phyloP scores from a whole-genome alignment of 2,888 invertebrate species.

The Eristalis tenax region DNA sequence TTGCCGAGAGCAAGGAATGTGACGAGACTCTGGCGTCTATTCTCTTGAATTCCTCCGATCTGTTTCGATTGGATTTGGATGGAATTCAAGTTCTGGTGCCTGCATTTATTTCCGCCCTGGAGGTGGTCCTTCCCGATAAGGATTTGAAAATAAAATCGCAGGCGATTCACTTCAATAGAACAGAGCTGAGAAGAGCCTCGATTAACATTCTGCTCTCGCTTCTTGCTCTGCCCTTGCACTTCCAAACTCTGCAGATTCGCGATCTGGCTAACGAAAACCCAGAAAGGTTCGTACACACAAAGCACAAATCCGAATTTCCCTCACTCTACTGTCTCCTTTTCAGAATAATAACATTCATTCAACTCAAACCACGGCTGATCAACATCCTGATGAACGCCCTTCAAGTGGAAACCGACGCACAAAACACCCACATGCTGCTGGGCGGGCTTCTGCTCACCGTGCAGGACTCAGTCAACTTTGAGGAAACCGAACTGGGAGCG shows the following conservation, averaged over 20 bases:
- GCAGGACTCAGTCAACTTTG: slow-evolving; percentile 89
- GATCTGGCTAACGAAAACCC: slow-evolving; percentile 85
- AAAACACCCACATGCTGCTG: slow-evolving; percentile 93
- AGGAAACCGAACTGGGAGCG: slow-evolving; percentile 85
- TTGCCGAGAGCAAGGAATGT: slow-evolving; percentile 86
- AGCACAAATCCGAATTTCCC: slow-evolving; percentile 52
- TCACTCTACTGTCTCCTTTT: slow-evolving; percentile 28
- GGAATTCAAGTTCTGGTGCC: slow-evolving; percentile 96
- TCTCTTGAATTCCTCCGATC: slow-evolving; percentile 91
- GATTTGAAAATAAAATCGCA: slow-evolving; percentile 89
- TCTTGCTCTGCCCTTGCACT: slow-evolving; percentile 95
- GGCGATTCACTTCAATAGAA: slow-evolving; percentile 84
- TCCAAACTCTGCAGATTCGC: slow-evolving; percentile 88
- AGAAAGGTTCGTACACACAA: slow-evolving; percentile 79
- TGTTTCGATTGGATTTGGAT: slow-evolving; percentile 95
- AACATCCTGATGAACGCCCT: slow-evolving; percentile 92
- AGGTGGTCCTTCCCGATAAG: slow-evolving; percentile 93
- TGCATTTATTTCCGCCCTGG: slow-evolving; percentile 93
- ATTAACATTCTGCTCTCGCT: slow-evolving; percentile 95
- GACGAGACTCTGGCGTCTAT: slow-evolving; percentile 93
- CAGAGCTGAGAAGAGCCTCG: slow-evolving; percentile 93
- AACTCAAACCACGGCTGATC: slow-evolving; percentile 88
- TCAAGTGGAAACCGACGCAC: slow-evolving; percentile 91
- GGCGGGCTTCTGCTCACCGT: slow-evolving; percentile 90
- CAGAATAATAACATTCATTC: slow-evolving; percentile 84